A percentile compares a stretch with the other conserved stretches of the same genome.
These are phyloP conservation scores for Agonopterix subpropinquella DNA, from an alignment of 2,888 invertebrate species.

Conservation along the genomic window DNA sequence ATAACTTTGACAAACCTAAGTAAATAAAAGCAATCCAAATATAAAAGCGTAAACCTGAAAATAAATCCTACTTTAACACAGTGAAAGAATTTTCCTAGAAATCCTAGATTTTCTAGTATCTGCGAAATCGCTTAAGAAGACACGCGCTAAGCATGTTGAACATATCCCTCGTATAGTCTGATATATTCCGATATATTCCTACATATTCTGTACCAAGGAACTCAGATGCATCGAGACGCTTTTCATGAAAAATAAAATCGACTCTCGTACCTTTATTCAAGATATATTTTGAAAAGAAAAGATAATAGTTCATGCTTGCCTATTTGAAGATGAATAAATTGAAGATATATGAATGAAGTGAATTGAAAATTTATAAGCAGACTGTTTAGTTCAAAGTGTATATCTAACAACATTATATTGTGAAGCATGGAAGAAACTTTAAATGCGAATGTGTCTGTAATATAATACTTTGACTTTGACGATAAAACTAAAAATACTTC, in stretches of 20 bases:
- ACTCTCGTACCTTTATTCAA: slow-evolving; percentile 19
- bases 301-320: slow-evolving; percentile 7
- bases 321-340: not conserved
- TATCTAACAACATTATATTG: not conserved
- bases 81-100: not conserved
- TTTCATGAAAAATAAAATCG: slow-evolving; percentile 26
- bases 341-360: not conserved
- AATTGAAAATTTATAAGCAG: not conserved
- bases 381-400: not conserved
- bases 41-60: not conserved
- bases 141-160: slow-evolving; percentile 12
- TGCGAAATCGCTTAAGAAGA: slow-evolving; percentile 8
- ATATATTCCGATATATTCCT: slow-evolving; percentile 14
- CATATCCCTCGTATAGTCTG: slow-evolving; percentile 5
- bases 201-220: slow-evolving; percentile 14
- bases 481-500: not conserved
- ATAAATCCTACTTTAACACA: slow-evolving; percentile 1
- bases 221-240: slow-evolving; percentile 19
- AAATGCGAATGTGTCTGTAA: not conserved
- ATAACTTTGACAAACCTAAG: not conserved
- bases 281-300: slow-evolving; percentile 21
- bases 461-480: not conserved
- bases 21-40: not conserved
- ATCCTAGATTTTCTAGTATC: not conserved
- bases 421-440: not conserved